These are phyloP conservation scores for Brachionus manjavacas DNA, from an alignment of 1,140 invertebrate species.

Conservation along the genomic window DNA sequence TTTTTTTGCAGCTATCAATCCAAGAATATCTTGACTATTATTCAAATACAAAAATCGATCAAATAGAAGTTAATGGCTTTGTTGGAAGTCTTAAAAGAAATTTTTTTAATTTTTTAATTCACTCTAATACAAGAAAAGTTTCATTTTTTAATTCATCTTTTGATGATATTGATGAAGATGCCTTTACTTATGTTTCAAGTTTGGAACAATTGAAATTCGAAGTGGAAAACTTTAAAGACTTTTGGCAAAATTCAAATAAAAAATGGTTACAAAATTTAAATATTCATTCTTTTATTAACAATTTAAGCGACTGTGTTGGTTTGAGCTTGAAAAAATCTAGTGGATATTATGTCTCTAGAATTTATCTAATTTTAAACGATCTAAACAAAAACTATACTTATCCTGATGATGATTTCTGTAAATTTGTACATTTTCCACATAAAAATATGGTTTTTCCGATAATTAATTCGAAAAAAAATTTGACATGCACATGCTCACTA, in stretches of 20 bases:
- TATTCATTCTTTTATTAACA: neutral
- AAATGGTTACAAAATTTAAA: neutral
- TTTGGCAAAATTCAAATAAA: neutral
- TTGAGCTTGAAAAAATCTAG: neutral
- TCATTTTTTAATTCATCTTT: neutral
- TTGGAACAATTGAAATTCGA: neutral
- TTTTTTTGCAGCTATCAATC: neutral
- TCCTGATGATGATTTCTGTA: neutral
- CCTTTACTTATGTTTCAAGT: neutral
- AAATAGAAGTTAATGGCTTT: neutral
- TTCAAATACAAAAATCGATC: neutral
- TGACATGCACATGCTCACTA: neutral
- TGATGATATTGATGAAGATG: neutral
- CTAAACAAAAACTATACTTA: neutral
- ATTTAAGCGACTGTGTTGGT: neutral
- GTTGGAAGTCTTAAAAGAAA: neutral
- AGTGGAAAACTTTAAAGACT: neutral
- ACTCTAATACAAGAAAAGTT: neutral
- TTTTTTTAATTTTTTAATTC: neutral
- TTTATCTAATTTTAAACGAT: neutral
- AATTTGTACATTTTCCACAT: neutral
- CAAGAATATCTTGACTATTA: neutral
- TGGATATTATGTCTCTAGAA: neutral
- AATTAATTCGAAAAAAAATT: neutral
- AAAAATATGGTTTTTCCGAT: conserved; percentile 1